Evolutionary conservation across 1,140 invertebrate genomes (phyloP).

Genomic region (Psilanteris sp.): DNA sequence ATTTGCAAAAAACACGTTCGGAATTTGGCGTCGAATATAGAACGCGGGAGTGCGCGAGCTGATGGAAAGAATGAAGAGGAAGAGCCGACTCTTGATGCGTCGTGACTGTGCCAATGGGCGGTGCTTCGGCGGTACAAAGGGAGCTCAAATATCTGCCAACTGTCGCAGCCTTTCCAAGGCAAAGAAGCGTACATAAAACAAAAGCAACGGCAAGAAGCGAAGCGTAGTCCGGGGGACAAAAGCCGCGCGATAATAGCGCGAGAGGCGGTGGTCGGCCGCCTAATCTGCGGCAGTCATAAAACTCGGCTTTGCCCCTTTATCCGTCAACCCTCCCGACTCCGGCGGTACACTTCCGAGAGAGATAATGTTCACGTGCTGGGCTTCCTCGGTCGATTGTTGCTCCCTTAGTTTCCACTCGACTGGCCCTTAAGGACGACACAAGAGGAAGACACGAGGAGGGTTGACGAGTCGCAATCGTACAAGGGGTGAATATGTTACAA

Average conservation of each 20-base stretch:
- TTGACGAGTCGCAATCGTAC: constrained; percentile 38
- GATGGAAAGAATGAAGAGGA: constrained; percentile 58
- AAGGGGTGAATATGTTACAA: constrained; percentile 78
- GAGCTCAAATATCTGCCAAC: constrained; percentile 68
- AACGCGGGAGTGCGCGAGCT: constrained; percentile 12
- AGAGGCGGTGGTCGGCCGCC: constrained; percentile 29
- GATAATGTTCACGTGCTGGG: constrained; percentile 60
- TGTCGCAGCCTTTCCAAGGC: constrained; percentile 50
- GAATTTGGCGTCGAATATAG: constrained; percentile 4
- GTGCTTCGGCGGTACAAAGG: constrained; percentile 67
- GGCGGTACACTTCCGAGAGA: constrained; percentile 15
- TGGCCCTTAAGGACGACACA: constrained; percentile 61
- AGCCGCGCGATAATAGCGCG: constrained; percentile 28
- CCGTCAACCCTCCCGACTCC: constrained; percentile 22
- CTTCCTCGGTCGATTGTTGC: constrained; percentile 51
- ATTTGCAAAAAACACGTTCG: no score
- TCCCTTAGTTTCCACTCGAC: constrained; percentile 66
- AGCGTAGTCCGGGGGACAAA: constrained; percentile 11
- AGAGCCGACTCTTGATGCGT: constrained; percentile 79
- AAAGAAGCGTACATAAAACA: constrained; percentile 28
- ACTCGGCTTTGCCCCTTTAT: constrained; percentile 65
- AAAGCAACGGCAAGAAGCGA: constrained; percentile 25
- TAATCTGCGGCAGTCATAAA: constrained; percentile 69
- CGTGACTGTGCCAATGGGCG: constrained; percentile 71
- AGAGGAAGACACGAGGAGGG: constrained; percentile 43